phyloP scores from a whole-genome alignment of 2,113 vertebrate species.

The Excalfactoria chinensis region DNA sequence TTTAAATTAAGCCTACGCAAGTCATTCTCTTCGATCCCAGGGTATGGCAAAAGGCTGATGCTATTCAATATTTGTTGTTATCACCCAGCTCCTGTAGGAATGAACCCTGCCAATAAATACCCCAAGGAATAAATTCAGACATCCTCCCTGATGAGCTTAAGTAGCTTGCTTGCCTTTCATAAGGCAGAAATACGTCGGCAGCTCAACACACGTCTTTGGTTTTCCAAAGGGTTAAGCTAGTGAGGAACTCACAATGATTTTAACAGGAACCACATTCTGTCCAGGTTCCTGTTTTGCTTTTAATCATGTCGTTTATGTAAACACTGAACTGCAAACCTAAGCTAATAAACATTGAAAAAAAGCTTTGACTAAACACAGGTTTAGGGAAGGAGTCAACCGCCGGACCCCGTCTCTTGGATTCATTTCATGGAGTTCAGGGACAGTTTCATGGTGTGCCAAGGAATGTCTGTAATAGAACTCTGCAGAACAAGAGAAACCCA shows the following conservation, averaged over 20 bases:
- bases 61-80: background rate
- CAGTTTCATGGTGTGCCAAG: background rate
- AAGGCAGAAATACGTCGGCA: background rate
- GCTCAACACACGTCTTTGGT: background rate
- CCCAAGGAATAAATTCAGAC: background rate
- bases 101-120: constrained; percentile 3
- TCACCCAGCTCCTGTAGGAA: background rate
- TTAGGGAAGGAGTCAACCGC: background rate
- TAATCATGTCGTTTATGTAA: constrained; percentile 50
- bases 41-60: background rate
- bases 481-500: accelerated
- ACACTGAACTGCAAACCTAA: constrained; percentile 47
- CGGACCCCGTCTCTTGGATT: background rate
- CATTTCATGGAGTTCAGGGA: background rate
- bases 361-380: constrained; percentile 3
- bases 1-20: background rate
- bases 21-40: background rate
- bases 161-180: background rate
- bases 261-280: constrained; percentile 46
- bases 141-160: background rate
- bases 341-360: constrained; percentile 40
- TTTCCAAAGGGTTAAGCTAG: constrained; percentile 37
- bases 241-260: background rate
- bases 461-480: background rate
- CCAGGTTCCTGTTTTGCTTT: constrained; percentile 53